Evolutionary conservation across 2,888 invertebrate species (phyloP), one percentile per base, ranked within the genome.

Genomic region (Glyphotaelius pellucidus): DNA sequence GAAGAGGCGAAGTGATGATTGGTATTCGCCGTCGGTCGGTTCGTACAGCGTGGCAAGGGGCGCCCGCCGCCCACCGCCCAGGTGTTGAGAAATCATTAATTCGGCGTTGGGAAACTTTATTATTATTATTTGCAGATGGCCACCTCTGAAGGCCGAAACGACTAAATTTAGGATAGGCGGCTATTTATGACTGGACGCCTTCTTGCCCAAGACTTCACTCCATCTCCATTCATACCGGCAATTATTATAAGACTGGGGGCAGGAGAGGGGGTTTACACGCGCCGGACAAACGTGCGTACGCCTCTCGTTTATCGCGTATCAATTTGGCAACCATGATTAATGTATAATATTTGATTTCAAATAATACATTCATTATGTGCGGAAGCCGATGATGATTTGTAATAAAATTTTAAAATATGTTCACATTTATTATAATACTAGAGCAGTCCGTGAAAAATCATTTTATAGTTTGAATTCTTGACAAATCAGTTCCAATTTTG

Each of bases 61-160:
- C 35, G 83, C 14, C 32, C 83, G 52, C 52, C 83, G 83, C n/a
- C n/a, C n/a, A n/a, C n/a, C n/a, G n/a, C n/a, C n/a, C n/a, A n/a
- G 35, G 25, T 14, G 32, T 83, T 83, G 83, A 19, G 83, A 11
- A 83, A 83, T 83, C 52, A 25, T 67, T 25, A 15, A 67, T 35
- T 83, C 83, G 83, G 32, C 35, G 83, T 32, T 31, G 83, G 35
- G 19, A 83, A 83, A 67, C 83, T 83, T 32, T 83, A 83, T 83
- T 81, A 81, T 81, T 81, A 81, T 81, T 83, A 83, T 83, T 83
- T 83, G 83, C 83, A 83, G 83, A 83, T 83, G 81, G 81, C 83
- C 83, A 30, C 83, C 32, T 35, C 35, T 32, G 83, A 83, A 83
- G 83, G 83, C 83, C 83, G 83, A 83, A 19, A 0, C 31, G 35